Base-by-base conservation (phyloP, 2,888 invertebrate species). In the Onthophagus sagittarius region DNA sequence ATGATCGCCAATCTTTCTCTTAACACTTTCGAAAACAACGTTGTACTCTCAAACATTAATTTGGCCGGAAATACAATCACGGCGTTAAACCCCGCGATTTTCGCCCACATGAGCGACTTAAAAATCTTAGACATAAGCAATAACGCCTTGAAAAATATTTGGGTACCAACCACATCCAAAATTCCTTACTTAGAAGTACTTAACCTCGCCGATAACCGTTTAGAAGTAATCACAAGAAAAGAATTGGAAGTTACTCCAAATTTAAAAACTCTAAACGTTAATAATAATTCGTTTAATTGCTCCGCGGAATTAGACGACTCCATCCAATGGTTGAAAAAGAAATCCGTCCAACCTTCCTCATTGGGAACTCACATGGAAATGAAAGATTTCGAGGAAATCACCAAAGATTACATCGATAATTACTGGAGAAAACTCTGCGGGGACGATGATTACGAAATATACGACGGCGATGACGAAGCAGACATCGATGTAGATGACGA, bases 21-120 rank as follows among this genome's bases (percentile, higher is more conserved):
- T 6, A 87, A 89, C 78, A 86, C 91, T 75, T 94, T 94, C 82
- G 87, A 87, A 78, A 89, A 91, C 76, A 93, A 93, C 77, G 87
- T 86, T 23, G 89, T 90, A 76, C 85, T 94, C 74, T 88, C 86
- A 31, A 90, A 88, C 83, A 84, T 94, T 9, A 91, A 89, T 80
- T 87, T 95, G 65, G 91, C 92, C 77, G 91, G 92, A 11, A 95
- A 94, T 84, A 91, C 91, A 0, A 86, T 94, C 74, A 88, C 88
- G 76, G 88, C 88, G 7, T 82, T 95, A 2, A 90, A 92, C 72
- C 89, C 91, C 0, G 88, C 90, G 73, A 87, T 92, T 1, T 94
- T 94, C 84, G 80, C 88, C 74, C 86, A 89, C 72, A 89, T 91
- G 53, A 88, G 88, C 4, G 86, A 88, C 77, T 86, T 94, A 23